Percentiles rank a stretch among this genome's conserved stretches.
Evolutionary conservation across 2,888 invertebrate genomes (phyloP).

Genomic region (Caenorhabditis becei): DNA sequence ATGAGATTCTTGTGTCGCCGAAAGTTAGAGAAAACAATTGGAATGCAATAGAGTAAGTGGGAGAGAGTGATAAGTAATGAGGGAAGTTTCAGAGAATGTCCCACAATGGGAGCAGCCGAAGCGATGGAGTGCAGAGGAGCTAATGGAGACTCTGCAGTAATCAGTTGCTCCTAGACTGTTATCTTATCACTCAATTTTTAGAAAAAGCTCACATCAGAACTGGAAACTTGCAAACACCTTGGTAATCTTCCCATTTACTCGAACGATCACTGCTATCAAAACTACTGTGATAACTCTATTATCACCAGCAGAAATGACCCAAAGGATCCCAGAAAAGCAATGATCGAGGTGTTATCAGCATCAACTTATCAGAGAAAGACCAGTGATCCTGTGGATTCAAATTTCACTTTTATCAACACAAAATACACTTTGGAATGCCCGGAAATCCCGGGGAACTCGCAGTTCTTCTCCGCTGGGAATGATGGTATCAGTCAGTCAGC

Average conservation of each 20-base stretch:
- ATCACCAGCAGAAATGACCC: constrained; percentile 24
- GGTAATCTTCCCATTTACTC: constrained; percentile 47
- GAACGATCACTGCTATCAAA: constrained; percentile 48
- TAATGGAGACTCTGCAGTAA: too few relatives aligned
- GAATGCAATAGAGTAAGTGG: constrained; percentile 25
- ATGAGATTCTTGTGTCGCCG: constrained; percentile 53
- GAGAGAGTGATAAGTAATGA: background rate
- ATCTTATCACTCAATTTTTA: background rate
- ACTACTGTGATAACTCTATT: constrained; percentile 53
- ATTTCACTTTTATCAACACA: constrained; percentile 30
- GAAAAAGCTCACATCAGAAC: constrained; percentile 20
- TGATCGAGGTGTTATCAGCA: constrained; percentile 21
- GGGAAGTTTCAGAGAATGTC: constrained; percentile 40
- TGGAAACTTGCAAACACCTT: constrained; percentile 3
- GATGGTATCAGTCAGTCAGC: constrained; percentile 19
- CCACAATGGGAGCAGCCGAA: constrained; percentile 15
- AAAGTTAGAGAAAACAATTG: constrained; percentile 38
- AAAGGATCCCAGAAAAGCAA: constrained; percentile 5
- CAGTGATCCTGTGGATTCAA: background rate
- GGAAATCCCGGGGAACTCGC: background rate
- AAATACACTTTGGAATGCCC: constrained; percentile 29
- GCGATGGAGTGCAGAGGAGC: constrained; percentile 9
- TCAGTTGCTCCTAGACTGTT: too few relatives aligned
- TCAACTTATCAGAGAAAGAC: background rate
- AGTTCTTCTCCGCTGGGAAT: constrained; percentile 31